Evolutionary conservation across 2,888 invertebrate genomes (phyloP), one percentile per base, ranked within the genome.

Genomic region (Parnassius mnemosyne): DNA sequence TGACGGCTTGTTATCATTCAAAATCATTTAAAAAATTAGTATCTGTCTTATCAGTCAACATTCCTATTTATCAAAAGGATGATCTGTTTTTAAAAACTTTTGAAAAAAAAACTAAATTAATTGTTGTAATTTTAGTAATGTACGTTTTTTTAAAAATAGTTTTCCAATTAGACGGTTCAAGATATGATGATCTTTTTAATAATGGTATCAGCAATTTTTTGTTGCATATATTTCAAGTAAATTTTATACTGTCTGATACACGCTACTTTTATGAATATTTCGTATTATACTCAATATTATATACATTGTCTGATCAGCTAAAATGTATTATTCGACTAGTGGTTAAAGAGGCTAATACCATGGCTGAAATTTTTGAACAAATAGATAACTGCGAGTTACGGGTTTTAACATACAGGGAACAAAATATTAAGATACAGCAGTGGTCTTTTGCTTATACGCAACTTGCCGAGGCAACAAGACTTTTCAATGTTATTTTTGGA

Each of bases 401-500:
- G 25, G 11, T n/a, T 11, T 16, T 20, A 3, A 52, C 43, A 55
- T 9, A 44, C 44, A 52, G 10, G 5, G 25, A 56, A 42, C 34
- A 57, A 43, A 34, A 53, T 25, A 46, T 54, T n/a, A 49, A 9
- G 10, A 20, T 59, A 16, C n/a, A 12, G n/a, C 43, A 44, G 34
- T 63, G 63, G 63, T 63, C 58, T 9, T 51, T n/a, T 11, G 46
- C 44, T 10, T 63, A 63, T 42, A 55, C 63, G 1, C n/a, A 55
- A 12, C 34, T 63, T 9, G n/a, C 58, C 2, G 46, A 59, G 10
- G 46, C 58, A 3, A 50, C 63, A 11, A 55, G 50, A 11, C 12
- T 55, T 9, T 63, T 63, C 41, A 63, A 63, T 34, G 11, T 47
- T 2, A 44, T 63, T 46, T 63, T 63, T 16, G 63, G 63, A 20